Base-by-base conservation (phyloP, 1,140 invertebrate genomes). In the Drosophila nannoptera region DNA sequence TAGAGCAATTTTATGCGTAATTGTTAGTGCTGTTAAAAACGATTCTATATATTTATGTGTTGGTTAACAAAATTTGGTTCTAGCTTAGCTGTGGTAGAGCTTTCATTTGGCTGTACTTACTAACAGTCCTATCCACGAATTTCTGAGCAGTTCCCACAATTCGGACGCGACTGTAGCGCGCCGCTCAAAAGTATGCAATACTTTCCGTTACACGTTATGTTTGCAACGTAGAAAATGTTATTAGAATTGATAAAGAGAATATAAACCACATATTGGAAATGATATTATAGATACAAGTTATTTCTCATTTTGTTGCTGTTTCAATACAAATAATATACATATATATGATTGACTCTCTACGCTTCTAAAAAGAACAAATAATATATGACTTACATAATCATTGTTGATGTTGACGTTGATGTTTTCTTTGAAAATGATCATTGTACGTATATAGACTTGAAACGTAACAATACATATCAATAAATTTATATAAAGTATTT, bases 381-480 rank as follows among this genome's bases (percentile, higher is more conserved):
- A 68, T 7, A 63, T 49, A 64, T 33, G 48, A 43, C 58, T 67
- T 29, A 12, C 40, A 11, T 31, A 32, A 12, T 43, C 43, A 43
- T 56, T 33, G 38, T 56, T 56, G 40, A 31, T 36, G 42, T 62
- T 49, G 9, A 62, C 11, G 36, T 50, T 62, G 40, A 29, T 11
- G 50, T 38, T 36, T 53, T 45, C 32, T 33, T 38, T 16, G 16
- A 32, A 61, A 43, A 31, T 8, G 66, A 69, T 50, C 32, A 45
- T 69, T 69, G 61, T 76, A 74, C 66, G 75, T 77, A 63, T 70
- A 78, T 84, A 86, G 81, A 86, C 81, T 86, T 86, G 81, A 86
- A 55, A 75, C 49, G 81, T 87, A 78, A 78, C 75, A 82, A 88
- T 87, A 84, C 82, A 88, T 88, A 88, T 88, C 87, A 88, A 77